Evolutionary conservation across 2,888 invertebrate genomes (phyloP).

Genomic region (Tenthredo scrophulariae): DNA sequence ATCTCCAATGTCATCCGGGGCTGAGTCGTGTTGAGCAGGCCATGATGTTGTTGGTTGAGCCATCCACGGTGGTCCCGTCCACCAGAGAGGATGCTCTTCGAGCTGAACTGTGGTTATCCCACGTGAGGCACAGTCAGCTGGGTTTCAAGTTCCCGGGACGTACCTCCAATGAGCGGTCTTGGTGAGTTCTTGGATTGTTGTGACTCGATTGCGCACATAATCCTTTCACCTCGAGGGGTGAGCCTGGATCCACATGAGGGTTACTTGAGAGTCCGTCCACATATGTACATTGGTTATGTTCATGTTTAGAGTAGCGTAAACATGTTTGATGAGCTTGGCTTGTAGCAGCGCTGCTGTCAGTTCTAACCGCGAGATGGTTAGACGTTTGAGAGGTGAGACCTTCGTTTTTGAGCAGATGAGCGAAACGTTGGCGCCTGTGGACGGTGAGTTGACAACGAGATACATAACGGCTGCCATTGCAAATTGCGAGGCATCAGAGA

Average conservation of each 20-base stretch:
- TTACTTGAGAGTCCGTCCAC: slow-evolving; percentile 41
- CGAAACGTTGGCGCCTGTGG: slow-evolving; percentile 5
- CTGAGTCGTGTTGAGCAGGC: slow-evolving; percentile 10
- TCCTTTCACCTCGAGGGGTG: slow-evolving; percentile 59
- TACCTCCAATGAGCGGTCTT: slow-evolving; percentile 51
- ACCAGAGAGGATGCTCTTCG: slow-evolving; percentile 52
- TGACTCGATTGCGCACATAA: slow-evolving; percentile 58
- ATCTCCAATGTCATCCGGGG: background rate
- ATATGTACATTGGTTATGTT: background rate
- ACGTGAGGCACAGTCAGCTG: slow-evolving; percentile 59
- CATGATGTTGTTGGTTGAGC: slow-evolving; percentile 28
- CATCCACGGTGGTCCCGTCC: slow-evolving; percentile 56
- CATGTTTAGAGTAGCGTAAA: slow-evolving; percentile 50
- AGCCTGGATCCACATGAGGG: slow-evolving; percentile 38
- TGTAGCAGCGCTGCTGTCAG: slow-evolving; percentile 57
- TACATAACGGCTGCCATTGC: slow-evolving; percentile 58
- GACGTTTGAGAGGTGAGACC: slow-evolving; percentile 49
- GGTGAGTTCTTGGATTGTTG: slow-evolving; percentile 56
- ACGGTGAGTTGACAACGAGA: slow-evolving; percentile 34
- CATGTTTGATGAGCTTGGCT: slow-evolving; percentile 50
- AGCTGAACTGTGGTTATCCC: slow-evolving; percentile 55
- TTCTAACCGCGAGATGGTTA: slow-evolving; percentile 54
- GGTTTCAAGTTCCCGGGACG: slow-evolving; percentile 58
- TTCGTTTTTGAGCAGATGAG: slow-evolving; percentile 53
- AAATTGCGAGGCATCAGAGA: slow-evolving; percentile 59